Evolutionary conservation across 92 coral and sea anemone species (phyloP).

Genomic region (Umimayanthus kanabou): DNA sequence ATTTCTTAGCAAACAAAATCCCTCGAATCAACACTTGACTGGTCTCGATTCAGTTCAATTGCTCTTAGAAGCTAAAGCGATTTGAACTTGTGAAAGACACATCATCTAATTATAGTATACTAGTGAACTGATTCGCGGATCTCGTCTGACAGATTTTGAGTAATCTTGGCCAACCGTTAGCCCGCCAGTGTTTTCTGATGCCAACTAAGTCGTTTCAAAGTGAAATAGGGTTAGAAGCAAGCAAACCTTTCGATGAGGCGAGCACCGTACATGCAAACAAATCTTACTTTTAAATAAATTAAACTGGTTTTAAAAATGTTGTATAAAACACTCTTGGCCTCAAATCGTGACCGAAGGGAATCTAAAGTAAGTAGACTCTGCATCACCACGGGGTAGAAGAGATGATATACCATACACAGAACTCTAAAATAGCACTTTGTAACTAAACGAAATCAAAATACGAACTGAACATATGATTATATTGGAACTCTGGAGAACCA

Average conservation of each 20-base stretch:
- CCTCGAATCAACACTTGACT: neutral
- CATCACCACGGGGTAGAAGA: too few relatives aligned
- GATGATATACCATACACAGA: too few relatives aligned
- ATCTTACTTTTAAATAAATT: neutral
- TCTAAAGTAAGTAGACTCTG: too few relatives aligned
- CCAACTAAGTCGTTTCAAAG: neutral
- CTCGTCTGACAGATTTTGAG: too few relatives aligned
- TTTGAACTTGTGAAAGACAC: neutral
- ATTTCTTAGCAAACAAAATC: slow-evolving; percentile 2
- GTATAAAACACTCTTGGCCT: neutral
- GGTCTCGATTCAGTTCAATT: neutral
- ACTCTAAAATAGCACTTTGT: too few relatives aligned
- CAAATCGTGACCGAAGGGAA: too few relatives aligned
- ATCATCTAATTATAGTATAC: neutral
- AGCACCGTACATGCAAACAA: neutral
- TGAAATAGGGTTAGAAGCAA: too few relatives aligned
- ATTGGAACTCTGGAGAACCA: neutral
- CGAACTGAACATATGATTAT: neutral
- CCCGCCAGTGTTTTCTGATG: too few relatives aligned
- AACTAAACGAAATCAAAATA: neutral
- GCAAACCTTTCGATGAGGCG: neutral
- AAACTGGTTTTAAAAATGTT: neutral
- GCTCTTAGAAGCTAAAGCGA: neutral
- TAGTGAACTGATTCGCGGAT: too few relatives aligned
- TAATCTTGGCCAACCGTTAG: too few relatives aligned